phyloP scores from a whole-genome alignment of 2,888 invertebrate species.

The Stenolophus ochropezus region DNA sequence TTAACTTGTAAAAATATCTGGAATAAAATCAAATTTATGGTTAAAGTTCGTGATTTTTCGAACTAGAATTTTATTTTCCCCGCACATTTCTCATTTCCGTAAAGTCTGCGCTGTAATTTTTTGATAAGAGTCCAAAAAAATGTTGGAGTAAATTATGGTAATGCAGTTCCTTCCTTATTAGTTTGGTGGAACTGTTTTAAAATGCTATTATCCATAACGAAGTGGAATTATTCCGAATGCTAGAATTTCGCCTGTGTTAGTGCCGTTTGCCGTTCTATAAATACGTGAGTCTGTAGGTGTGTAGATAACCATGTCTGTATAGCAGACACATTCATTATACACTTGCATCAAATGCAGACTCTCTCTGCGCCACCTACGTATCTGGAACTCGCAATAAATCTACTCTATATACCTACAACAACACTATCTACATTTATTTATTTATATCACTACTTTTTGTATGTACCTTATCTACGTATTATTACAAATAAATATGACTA shows the following conservation, averaged over 20 bases:
- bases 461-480: too few species aligned
- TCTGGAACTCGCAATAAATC: background rate
- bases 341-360: background rate
- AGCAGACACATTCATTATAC: background rate
- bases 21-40: too few species aligned
- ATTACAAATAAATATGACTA: too few species aligned
- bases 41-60: background rate
- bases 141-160: background rate
- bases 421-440: too few species aligned
- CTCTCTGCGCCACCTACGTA: background rate
- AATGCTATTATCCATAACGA: background rate
- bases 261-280: background rate
- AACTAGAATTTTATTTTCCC: background rate
- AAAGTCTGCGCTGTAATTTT: background rate
- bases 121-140: background rate
- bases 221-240: background rate
- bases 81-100: background rate
- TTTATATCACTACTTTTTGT: too few species aligned
- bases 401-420: background rate
- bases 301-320: background rate
- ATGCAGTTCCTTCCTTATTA: background rate
- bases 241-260: background rate
- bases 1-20: too few species aligned
- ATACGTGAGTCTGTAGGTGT: conserved; percentile 1
- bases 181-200: background rate